Evolutionary conservation across 2,113 vertebrate genomes (phyloP).

Genomic region (Gorsachius goisagi): DNA sequence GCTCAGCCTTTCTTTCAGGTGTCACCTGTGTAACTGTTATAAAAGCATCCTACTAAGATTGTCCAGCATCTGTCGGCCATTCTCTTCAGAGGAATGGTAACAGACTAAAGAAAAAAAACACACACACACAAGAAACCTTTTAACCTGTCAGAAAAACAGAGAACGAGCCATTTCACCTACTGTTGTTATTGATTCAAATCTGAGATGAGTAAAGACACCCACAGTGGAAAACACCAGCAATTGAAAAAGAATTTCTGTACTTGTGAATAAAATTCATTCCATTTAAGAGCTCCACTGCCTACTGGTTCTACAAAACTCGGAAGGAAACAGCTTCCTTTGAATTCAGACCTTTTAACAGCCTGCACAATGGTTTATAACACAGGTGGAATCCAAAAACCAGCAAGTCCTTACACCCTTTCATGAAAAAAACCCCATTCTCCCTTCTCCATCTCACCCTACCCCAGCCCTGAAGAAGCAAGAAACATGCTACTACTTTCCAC

Average conservation of each 20-base stretch:
- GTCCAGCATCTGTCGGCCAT: neutral
- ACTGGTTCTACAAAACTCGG: slow-evolving; percentile 32
- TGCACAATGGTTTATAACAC: slow-evolving; percentile 19
- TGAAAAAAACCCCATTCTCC: neutral
- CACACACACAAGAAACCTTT: neutral
- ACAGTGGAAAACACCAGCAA: slow-evolving; percentile 16
- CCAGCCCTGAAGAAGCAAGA: neutral
- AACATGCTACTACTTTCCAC: neutral
- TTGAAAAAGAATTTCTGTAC: neutral
- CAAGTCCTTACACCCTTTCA: neutral
- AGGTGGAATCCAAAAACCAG: slow-evolving; percentile 28
- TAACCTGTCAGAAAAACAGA: neutral
- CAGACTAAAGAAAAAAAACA: neutral
- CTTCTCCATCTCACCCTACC: neutral
- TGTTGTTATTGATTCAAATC: slow-evolving; percentile 38
- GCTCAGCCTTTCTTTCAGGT: neutral
- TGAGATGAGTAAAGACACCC: slow-evolving; percentile 14
- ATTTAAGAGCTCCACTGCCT: slow-evolving; percentile 41
- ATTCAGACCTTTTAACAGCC: slow-evolving; percentile 34
- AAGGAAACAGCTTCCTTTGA: slow-evolving; percentile 50
- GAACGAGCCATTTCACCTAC: neutral
- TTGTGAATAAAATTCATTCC: slow-evolving; percentile 48
- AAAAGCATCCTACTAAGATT: neutral
- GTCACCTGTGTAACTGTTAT: neutral
- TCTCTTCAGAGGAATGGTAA: neutral